These are phyloP conservation scores for Nothobranchius kuhntae DNA, from an alignment of 2,113 vertebrate genomes.

Conservation along the genomic window DNA sequence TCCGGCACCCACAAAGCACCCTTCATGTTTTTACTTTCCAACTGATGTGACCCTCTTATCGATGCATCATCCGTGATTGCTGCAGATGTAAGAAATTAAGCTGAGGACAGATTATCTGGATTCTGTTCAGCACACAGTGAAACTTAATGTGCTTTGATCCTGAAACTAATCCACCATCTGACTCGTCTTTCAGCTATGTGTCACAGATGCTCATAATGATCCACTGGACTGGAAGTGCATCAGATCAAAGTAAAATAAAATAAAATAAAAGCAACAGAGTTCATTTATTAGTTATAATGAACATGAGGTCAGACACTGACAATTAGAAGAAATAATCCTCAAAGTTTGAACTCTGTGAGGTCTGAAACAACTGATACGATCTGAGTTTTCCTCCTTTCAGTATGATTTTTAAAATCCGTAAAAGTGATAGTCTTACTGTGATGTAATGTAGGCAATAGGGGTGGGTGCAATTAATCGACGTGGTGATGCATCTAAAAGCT, in stretches of 20 bases:
- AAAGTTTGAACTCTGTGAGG: not conserved
- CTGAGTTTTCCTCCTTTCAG: slow-evolving; percentile 1
- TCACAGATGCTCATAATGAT: slow-evolving; percentile 55
- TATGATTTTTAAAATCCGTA: too few relatives aligned
- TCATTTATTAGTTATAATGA: slow-evolving; percentile 40
- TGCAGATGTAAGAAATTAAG: slow-evolving; percentile 16
- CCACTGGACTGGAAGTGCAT: slow-evolving; percentile 34
- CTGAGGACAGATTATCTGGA: not conserved
- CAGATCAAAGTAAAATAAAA: slow-evolving; percentile 36
- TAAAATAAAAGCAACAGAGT: slow-evolving; percentile 8
- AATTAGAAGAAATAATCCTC: slow-evolving; percentile 19
- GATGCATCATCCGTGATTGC: slow-evolving; percentile 31
- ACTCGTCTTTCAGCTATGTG: slow-evolving; percentile 54
- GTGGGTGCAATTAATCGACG: too few relatives aligned
- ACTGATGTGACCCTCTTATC: slow-evolving; percentile 37
- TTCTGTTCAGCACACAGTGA: slow-evolving; percentile 40
- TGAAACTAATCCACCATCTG: slow-evolving; percentile 43
- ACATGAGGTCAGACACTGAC: slow-evolving; percentile 35
- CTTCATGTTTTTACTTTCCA: slow-evolving; percentile 32
- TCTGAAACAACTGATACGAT: slow-evolving; percentile 14
- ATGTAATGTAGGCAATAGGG: too few relatives aligned
- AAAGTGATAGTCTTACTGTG: too few relatives aligned
- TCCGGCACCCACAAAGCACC: slow-evolving; percentile 33
- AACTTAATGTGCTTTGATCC: slow-evolving; percentile 25
- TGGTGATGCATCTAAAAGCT: too few relatives aligned